A percentile compares a stretch with the other conserved stretches of the same genome.
Evolutionary conservation across 2,888 invertebrate species (phyloP).

Genomic region (Thera obeliscata): DNA sequence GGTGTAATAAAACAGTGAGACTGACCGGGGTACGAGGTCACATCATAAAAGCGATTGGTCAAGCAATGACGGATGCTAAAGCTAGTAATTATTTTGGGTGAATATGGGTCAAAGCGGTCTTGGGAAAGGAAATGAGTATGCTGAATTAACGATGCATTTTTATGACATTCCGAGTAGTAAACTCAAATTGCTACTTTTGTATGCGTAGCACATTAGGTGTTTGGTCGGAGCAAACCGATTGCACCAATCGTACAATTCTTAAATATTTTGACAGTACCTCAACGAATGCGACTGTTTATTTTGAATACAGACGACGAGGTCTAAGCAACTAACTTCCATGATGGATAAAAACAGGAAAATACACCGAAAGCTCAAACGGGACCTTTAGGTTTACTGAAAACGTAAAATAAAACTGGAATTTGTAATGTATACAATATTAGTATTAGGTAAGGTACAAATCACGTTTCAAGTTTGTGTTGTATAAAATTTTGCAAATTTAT

Average conservation of each 20-base stretch:
- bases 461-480: background rate
- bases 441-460: no score
- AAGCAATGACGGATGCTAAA: constrained; percentile 69
- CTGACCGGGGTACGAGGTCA: constrained; percentile 64
- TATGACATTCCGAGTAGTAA: constrained; percentile 34
- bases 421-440: no score
- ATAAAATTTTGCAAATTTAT: constrained; percentile 29
- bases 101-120: constrained; percentile 76
- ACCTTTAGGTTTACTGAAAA: background rate
- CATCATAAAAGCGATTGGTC: constrained; percentile 76
- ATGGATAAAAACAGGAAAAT: background rate
- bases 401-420: no score
- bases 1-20: constrained; percentile 62
- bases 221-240: constrained; percentile 24
- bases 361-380: background rate
- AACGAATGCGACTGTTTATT: constrained; percentile 5
- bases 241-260: constrained; percentile 20
- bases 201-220: constrained; percentile 19
- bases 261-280: constrained; percentile 11
- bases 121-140: constrained; percentile 73
- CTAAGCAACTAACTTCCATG: background rate
- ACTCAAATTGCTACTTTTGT: constrained; percentile 35
- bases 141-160: constrained; percentile 35
- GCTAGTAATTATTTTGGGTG: constrained; percentile 56
- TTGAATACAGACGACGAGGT: background rate